A percentile compares a stretch with the other conserved stretches of the same genome.
Evolutionary conservation across 1,140 invertebrate species (phyloP).

Genomic region (Orchestia grillus): DNA sequence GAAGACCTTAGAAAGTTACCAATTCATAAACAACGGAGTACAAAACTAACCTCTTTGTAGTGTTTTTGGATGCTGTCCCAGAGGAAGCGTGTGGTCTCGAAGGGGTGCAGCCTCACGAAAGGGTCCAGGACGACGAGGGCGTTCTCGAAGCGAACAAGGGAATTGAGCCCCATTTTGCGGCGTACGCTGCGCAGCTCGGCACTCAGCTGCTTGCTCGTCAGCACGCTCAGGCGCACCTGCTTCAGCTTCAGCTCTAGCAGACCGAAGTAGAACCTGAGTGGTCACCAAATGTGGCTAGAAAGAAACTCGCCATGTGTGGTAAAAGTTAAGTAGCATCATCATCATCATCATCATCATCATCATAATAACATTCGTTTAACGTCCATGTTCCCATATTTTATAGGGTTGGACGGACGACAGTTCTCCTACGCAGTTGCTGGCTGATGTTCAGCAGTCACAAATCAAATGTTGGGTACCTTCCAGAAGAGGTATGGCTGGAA

Average conservation of each 20-base stretch:
- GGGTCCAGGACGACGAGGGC: constrained; percentile 91
- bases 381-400: no score
- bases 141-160: constrained; percentile 95
- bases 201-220: constrained; percentile 85
- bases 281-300: background rate
- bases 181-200: constrained; percentile 85
- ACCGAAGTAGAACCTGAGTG: constrained; percentile 86
- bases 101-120: constrained; percentile 86
- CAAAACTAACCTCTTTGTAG: constrained; percentile 78
- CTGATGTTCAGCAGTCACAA: no score
- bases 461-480: no score
- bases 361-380: no score
- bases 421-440: no score
- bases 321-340: background rate
- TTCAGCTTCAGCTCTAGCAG: constrained; percentile 84
- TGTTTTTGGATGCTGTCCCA: constrained; percentile 82
- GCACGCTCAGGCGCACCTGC: constrained; percentile 86
- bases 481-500: no score
- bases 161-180: constrained; percentile 83
- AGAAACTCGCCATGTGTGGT: background rate
- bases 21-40: background rate
- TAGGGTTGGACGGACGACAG: no score
- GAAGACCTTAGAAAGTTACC: no score
- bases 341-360: no score
- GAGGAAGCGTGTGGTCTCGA: constrained; percentile 89